A percentile compares a stretch with the other conserved stretches of the same genome.
These are phyloP conservation scores for Porites lutea DNA, from an alignment of 64 coral and sea anemone species.

Conservation along the genomic window DNA sequence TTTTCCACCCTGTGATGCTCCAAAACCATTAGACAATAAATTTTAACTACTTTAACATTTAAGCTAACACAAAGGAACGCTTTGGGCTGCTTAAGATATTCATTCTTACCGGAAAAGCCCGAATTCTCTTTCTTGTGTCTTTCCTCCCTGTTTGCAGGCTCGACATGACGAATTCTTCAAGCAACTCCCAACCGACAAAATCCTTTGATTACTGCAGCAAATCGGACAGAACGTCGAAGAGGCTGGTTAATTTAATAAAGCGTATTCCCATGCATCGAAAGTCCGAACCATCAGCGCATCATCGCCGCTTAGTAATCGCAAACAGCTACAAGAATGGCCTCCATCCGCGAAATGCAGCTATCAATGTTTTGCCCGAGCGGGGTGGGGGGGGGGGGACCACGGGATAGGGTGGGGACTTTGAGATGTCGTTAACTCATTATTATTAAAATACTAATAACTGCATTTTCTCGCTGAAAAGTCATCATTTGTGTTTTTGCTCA, in stretches of 20 bases:
- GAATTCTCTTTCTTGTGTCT: constrained; percentile 98
- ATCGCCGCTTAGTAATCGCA: constrained; percentile 21
- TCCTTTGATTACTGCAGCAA: background rate
- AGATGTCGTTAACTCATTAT: too few relatives aligned
- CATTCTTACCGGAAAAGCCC: constrained; percentile 98
- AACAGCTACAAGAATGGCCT: background rate
- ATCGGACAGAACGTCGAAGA: background rate
- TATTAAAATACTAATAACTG: too few relatives aligned
- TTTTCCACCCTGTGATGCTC: background rate
- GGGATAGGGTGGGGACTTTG: too few relatives aligned
- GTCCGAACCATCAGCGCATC: background rate
- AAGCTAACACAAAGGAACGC: background rate
- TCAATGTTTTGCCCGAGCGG: too few relatives aligned
- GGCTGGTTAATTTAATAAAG: background rate
- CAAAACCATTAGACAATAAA: background rate
- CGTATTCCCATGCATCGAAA: background rate
- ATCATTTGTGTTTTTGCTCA: too few relatives aligned
- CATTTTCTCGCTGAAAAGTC: too few relatives aligned
- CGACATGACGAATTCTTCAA: constrained; percentile 52
- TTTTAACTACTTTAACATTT: background rate
- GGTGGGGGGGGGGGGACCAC: too few relatives aligned
- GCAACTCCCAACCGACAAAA: constrained; percentile 8
- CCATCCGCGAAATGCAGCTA: too few relatives aligned
- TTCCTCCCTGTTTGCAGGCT: constrained; percentile 91
- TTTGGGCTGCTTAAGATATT: background rate